Percentiles rank a stretch among this genome's conserved stretches.
phyloP scores from a whole-genome alignment of 1,140 invertebrate species.

The Aphaenogaster rudis region DNA sequence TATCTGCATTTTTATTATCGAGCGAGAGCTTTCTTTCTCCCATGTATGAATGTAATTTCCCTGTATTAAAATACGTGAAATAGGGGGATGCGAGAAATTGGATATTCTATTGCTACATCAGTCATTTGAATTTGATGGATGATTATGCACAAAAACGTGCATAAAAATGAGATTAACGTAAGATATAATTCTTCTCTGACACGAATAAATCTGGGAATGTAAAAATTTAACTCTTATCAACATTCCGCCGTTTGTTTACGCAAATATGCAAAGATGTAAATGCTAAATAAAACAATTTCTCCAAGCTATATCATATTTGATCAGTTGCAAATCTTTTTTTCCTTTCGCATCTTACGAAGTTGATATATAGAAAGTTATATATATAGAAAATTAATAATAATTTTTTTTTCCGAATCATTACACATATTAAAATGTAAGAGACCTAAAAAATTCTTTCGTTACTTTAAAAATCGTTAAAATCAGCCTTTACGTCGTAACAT shows the following conservation, averaged over 20 bases:
- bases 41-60: not conserved
- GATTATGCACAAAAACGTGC: not conserved
- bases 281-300: not conserved
- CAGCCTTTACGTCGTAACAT: not conserved
- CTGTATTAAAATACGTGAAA: not conserved
- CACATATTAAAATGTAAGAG: not conserved
- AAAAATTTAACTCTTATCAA: not conserved
- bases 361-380: not conserved
- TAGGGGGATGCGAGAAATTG: not conserved
- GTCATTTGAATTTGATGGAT: not conserved
- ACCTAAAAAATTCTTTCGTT: not conserved
- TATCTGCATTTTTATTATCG: not conserved
- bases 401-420: not conserved
- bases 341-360: not conserved
- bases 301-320: not conserved
- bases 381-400: not conserved
- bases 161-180: not conserved
- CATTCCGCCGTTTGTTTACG: not conserved
- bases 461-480: constrained; percentile 30
- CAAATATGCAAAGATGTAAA: not conserved
- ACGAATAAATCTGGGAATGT: not conserved
- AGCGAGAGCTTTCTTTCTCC: not conserved
- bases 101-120: not conserved
- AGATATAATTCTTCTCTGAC: not conserved
- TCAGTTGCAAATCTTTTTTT: not conserved